Conservation (phyloP, 2,113 vertebrate species). For the Dendropsophus ebraccatus region DNA sequence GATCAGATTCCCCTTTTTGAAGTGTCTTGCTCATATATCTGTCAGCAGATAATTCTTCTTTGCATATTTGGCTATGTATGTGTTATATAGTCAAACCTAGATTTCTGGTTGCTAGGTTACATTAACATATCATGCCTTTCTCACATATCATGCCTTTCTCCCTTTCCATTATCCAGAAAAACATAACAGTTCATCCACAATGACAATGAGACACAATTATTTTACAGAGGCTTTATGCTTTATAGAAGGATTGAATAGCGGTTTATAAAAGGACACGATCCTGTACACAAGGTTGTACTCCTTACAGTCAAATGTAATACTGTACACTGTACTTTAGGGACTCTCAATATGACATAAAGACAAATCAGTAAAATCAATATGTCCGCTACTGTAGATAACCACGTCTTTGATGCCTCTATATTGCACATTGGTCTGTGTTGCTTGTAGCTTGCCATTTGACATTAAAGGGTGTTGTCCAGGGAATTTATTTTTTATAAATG, state of each 20-base stretch:
- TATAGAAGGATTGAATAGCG: background rate
- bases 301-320: background rate
- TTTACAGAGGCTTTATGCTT: background rate
- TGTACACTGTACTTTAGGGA: background rate
- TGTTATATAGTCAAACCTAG: constrained; percentile 19
- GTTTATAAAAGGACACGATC: background rate
- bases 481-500: too few relatives aligned
- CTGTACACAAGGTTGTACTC: background rate
- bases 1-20: background rate
- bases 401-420: background rate
- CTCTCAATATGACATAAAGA: background rate
- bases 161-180: constrained; percentile 11
- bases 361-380: background rate
- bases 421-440: background rate
- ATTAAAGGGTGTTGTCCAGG: background rate
- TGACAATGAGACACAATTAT: constrained; percentile 1
- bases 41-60: constrained; percentile 19
- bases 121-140: background rate
- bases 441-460: background rate
- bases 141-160: background rate
- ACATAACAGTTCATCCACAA: constrained; percentile 3
- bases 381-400: background rate
- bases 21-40: background rate
- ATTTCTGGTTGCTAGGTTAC: constrained; percentile 26
- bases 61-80: constrained; percentile 27